Base-by-base conservation (phyloP, 2,888 invertebrate genomes). In the Sminthurides aquaticus region DNA sequence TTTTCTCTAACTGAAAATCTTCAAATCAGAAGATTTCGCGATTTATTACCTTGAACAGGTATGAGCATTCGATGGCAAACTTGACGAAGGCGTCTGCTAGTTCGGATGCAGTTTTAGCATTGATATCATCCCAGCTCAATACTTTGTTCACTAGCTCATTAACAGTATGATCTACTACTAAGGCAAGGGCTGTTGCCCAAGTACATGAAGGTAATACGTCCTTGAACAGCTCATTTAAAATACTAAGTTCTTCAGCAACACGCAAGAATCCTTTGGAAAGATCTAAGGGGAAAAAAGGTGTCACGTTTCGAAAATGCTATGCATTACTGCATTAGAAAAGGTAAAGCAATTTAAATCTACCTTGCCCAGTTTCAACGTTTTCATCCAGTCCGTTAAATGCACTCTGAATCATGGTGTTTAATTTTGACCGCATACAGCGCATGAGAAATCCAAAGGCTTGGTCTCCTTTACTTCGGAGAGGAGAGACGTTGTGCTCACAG, bases 51-150 rank as follows among this genome's bases (percentile, higher is more conserved):
- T 85, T 84, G 77, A 92, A 93, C 57, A 90, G 81, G 57, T 81
- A 81, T 0, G 90, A 89, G 1, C 85, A 85, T 76, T 88, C 85
- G 68, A 86, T 84, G 27, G 87, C 80, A 49, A 93, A 84, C 62
- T 87, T 82, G 43, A 83, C 83, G 75, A 91, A 88, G 62, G 91
- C 83, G 57, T 86, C 86, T n/a, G 87, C 86, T 63, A 96, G 82
- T 75, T 90, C 87, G 60, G 85, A 84, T 1, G 91, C 90, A 77
- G 89, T 88, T 74, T 88, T 85, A 49, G 89, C 87, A 0, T 92
- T 87, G 72, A 97, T 92, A 77, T 97, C 96, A 79, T 92, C 91
- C 68, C 82, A 75, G 0, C 75, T 73, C 0, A 76, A 74, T 24
- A 81, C 76, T 67, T 77, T 75, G 25, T 74, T 73, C n/a, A 72